phyloP scores from a whole-genome alignment of 2,888 invertebrate species.

The Limnephilus marmoratus region DNA sequence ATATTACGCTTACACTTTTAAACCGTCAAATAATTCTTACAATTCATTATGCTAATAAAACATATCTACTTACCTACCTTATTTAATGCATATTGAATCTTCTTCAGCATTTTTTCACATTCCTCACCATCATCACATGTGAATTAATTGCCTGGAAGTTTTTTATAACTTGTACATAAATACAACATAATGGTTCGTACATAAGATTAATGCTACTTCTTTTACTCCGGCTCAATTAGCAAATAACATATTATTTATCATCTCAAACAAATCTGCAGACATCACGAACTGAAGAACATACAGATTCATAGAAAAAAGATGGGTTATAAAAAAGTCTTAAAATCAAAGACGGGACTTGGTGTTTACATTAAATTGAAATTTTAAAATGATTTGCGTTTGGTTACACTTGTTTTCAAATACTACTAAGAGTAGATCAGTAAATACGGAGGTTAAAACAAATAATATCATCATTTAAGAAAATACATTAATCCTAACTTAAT shows the following conservation, averaged over 20 bases:
- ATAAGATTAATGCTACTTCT: constrained; percentile 19
- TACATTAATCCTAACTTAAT: too few relatives aligned
- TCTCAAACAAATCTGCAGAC: background rate
- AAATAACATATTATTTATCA: background rate
- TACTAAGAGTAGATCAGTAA: too few relatives aligned
- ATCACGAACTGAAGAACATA: constrained; percentile 14
- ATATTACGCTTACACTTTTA: background rate
- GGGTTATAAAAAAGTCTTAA: background rate
- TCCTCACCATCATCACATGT: background rate
- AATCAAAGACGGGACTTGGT: too few relatives aligned
- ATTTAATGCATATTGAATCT: background rate
- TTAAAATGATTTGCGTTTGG: too few relatives aligned
- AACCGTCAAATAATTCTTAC: background rate
- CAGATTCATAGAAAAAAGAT: background rate
- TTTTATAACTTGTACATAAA: background rate
- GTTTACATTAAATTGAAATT: too few relatives aligned
- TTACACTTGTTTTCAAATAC: too few relatives aligned
- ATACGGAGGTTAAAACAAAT: too few relatives aligned
- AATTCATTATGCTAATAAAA: background rate
- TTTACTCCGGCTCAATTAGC: constrained; percentile 13
- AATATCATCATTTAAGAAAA: too few relatives aligned
- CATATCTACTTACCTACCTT: background rate
- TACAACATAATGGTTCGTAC: background rate
- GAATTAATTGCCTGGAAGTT: background rate
- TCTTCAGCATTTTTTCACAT: background rate